Conservation (phyloP, 2,888 invertebrate genomes). For the Drosophila borborema region DNA sequence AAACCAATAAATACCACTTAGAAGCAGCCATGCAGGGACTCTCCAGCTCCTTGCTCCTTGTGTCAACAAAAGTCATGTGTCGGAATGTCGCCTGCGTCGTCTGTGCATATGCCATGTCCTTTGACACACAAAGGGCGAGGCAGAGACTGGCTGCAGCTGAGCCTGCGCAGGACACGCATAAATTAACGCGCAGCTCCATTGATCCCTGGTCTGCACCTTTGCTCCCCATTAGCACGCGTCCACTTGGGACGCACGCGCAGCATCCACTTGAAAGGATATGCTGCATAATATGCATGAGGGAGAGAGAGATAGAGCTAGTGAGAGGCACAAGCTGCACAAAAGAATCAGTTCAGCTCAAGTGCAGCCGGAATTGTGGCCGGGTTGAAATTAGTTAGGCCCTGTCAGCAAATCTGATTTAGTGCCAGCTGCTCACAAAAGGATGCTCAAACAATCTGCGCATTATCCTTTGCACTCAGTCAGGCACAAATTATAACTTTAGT, state of each 20-base stretch:
- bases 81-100: conserved; percentile 68
- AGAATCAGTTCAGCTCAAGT: conserved; percentile 58
- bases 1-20: conserved; percentile 80
- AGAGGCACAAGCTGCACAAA: conserved; percentile 65
- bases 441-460: conserved; percentile 13
- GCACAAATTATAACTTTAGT: conserved; percentile 73
- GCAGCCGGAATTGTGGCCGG: conserved; percentile 60
- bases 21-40: conserved; percentile 55
- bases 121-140: conserved; percentile 42
- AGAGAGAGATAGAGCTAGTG: neutral
- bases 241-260: conserved; percentile 72
- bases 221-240: conserved; percentile 80
- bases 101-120: conserved; percentile 73
- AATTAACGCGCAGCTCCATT: conserved; percentile 58
- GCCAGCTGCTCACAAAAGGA: conserved; percentile 66
- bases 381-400: conserved; percentile 82
- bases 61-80: conserved; percentile 82
- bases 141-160: conserved; percentile 64
- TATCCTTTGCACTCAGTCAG: conserved; percentile 17
- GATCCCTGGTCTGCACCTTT: conserved; percentile 72
- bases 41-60: conserved; percentile 28
- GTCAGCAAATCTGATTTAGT: conserved; percentile 83
- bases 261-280: conserved; percentile 51
- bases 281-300: neutral
- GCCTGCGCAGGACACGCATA: conserved; percentile 71